These are phyloP conservation scores for Sturnira hondurensis DNA, from an alignment of 2,113 vertebrate genomes.

Conservation along the genomic window DNA sequence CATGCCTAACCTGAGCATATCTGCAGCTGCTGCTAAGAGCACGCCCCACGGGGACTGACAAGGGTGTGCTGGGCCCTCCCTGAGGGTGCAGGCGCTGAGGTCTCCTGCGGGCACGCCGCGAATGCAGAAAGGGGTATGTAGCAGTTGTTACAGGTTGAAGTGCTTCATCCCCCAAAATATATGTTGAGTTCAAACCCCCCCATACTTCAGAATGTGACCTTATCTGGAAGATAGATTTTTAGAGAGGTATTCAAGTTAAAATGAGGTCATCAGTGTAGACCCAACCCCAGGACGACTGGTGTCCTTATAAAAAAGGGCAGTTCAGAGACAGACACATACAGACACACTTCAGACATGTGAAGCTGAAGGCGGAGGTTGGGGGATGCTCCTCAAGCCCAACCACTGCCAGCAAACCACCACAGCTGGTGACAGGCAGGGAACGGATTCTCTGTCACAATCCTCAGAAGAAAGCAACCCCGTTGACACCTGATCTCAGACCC, in stretches of 20 bases:
- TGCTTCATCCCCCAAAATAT: not conserved
- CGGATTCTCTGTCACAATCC: not conserved
- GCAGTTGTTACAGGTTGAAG: not conserved
- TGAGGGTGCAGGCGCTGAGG: too few relatives aligned
- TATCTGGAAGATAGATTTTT: not conserved
- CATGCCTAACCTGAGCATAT: not conserved
- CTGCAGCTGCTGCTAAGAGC: not conserved
- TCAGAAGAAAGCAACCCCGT: not conserved
- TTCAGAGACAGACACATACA: too few relatives aligned
- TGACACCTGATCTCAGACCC: not conserved
- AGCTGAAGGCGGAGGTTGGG: not conserved
- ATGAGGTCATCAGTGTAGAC: not conserved
- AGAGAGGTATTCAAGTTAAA: not conserved
- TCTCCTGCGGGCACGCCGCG: not conserved
- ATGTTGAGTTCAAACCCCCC: not conserved
- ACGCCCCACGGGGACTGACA: not conserved
- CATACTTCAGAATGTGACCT: not conserved
- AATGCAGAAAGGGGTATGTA: not conserved
- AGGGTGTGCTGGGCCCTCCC: not conserved
- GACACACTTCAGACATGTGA: not conserved
- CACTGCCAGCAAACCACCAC: not conserved
- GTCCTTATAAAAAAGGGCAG: not conserved
- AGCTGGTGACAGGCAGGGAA: not conserved
- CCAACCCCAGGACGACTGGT: not conserved
- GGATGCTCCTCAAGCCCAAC: not conserved